Percentiles rank a stretch among this genome's conserved stretches.
Evolutionary conservation across 2,113 vertebrate genomes (phyloP).

Genomic region (Salvelinus sp.): DNA sequence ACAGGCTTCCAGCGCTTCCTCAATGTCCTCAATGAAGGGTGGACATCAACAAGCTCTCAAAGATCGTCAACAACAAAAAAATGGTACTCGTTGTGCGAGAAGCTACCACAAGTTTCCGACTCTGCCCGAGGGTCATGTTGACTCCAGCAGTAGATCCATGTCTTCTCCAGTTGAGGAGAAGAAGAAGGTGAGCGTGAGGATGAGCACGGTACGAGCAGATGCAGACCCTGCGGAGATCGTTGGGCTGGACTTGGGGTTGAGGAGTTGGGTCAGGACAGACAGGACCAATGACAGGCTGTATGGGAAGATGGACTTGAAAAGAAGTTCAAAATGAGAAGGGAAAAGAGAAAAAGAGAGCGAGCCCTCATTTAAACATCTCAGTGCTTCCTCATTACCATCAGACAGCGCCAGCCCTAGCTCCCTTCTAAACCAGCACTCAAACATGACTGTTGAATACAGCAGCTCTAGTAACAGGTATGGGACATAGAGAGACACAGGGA

Average conservation of each 20-base stretch:
- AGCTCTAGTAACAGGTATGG: no score
- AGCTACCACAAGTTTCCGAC: not conserved
- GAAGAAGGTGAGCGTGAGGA: no score
- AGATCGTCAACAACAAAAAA: conserved; percentile 54
- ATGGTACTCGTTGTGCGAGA: not conserved
- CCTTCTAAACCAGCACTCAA: no score
- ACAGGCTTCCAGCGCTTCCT: conserved; percentile 49
- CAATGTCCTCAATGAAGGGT: conserved; percentile 64
- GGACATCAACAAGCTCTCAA: conserved; percentile 53
- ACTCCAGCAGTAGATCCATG: no score
- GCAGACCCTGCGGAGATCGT: conserved; percentile 52
- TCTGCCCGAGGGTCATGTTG: not conserved
- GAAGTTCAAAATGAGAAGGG: not conserved
- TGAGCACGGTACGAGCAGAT: conserved; percentile 18
- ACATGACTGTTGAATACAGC: conserved; percentile 1
- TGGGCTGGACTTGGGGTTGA: conserved; percentile 53
- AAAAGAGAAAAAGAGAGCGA: no score
- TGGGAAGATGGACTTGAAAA: conserved; percentile 30
- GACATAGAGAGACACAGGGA: no score
- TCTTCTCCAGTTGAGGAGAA: no score
- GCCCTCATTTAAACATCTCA: no score
- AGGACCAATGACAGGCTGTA: conserved; percentile 62
- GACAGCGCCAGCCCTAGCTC: no score
- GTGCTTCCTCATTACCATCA: no score
- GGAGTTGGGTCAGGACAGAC: conserved; percentile 43